phyloP scores from a whole-genome alignment of 2,113 vertebrate genomes.

The Pachyramphus minor region DNA sequence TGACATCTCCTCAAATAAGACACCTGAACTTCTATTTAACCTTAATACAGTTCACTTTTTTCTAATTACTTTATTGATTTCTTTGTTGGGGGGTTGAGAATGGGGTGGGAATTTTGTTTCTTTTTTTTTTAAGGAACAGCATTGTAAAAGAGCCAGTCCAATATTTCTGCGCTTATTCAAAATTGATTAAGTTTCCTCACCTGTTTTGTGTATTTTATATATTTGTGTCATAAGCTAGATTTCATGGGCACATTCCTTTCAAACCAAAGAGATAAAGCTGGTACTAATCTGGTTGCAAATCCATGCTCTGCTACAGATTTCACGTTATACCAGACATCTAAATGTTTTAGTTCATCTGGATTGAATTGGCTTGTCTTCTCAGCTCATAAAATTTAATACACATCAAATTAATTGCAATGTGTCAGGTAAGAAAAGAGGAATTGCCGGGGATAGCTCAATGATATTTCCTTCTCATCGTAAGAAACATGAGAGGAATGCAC shows the following conservation, averaged over 20 bases:
- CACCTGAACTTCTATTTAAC: background rate
- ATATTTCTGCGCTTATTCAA: background rate
- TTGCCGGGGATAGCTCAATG: background rate
- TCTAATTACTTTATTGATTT: constrained; percentile 13
- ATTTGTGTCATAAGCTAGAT: background rate
- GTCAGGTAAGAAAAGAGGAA: background rate
- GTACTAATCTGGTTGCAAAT: background rate
- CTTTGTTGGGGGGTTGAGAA: background rate
- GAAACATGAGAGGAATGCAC: background rate
- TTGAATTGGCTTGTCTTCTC: background rate
- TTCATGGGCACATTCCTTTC: background rate
- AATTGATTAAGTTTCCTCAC: background rate
- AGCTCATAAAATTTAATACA: constrained; percentile 2
- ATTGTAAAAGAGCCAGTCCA: background rate
- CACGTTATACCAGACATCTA: background rate
- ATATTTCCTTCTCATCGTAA: background rate
- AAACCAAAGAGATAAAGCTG: background rate
- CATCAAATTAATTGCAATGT: background rate
- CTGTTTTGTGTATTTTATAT: background rate
- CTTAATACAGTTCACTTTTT: background rate
- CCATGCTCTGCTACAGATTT: background rate
- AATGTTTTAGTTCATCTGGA: background rate
- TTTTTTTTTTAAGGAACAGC: background rate
- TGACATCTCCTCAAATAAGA: background rate
- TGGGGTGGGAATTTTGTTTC: background rate